A percentile compares a stretch with the other conserved stretches of the same genome.
These are phyloP conservation scores for Melospiza melodia DNA, from an alignment of 2,113 vertebrate species.

Conservation along the genomic window DNA sequence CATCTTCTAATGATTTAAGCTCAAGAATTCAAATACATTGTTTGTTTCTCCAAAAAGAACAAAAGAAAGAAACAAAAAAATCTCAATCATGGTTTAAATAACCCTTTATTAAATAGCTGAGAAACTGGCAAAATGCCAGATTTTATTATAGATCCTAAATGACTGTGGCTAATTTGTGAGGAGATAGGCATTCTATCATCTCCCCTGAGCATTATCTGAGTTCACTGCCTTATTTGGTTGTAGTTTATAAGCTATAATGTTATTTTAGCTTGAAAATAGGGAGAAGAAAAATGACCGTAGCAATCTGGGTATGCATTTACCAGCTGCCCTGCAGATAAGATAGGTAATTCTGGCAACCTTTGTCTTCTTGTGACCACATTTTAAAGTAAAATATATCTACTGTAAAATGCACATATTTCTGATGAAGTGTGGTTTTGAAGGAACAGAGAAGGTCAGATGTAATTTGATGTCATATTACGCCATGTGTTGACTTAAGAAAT, in stretches of 20 bases:
- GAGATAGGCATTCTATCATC: background rate
- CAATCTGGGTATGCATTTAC: background rate
- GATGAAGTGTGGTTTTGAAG: background rate
- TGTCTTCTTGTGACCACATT: background rate
- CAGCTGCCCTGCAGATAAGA: slow-evolving; percentile 1
- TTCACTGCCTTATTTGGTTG: slow-evolving; percentile 3
- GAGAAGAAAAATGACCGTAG: background rate
- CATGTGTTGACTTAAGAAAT: background rate
- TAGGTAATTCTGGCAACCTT: background rate
- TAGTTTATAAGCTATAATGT: background rate
- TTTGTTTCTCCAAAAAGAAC: background rate
- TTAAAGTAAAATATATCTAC: background rate
- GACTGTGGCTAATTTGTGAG: background rate
- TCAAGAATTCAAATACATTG: background rate
- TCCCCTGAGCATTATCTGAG: background rate
- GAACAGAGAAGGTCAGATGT: background rate
- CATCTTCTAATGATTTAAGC: background rate
- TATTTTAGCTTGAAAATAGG: slow-evolving; percentile 36
- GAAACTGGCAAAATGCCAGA: background rate
- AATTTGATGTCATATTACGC: background rate
- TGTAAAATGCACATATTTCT: background rate
- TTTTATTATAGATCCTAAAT: slow-evolving; percentile 2
- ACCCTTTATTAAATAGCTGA: background rate
- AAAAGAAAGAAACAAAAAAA: background rate
- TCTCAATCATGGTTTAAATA: background rate